Percentiles rank a stretch among this genome's conserved stretches.
These are phyloP conservation scores for Tenthredo mesomela DNA, from an alignment of 2,888 invertebrate species.

Conservation along the genomic window DNA sequence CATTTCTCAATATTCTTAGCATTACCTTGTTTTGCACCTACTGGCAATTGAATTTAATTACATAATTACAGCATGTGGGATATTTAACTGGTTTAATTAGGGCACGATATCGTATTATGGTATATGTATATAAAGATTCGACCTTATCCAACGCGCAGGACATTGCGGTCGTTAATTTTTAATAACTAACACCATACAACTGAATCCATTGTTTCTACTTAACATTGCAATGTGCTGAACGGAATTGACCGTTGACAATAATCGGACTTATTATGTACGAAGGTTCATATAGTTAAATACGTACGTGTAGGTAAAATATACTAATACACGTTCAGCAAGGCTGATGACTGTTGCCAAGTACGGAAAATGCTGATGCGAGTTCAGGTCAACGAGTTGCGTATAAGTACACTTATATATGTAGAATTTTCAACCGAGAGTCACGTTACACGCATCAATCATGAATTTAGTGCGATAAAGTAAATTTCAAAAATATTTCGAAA, in stretches of 20 bases:
- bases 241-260: conserved; percentile 31
- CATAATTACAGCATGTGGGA: background rate
- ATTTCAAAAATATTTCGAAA: background rate
- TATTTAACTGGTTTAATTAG: background rate
- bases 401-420: conserved; percentile 29
- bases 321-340: background rate
- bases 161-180: background rate
- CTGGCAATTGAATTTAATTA: background rate
- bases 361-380: conserved; percentile 29
- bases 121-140: background rate
- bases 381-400: conserved; percentile 9
- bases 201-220: background rate
- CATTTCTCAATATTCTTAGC: background rate
- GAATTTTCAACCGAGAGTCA: background rate
- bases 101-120: background rate
- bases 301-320: background rate
- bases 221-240: background rate
- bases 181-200: background rate
- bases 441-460: background rate
- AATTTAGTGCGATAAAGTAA: background rate
- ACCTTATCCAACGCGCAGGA: background rate
- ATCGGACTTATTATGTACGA: background rate
- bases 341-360: conserved; percentile 41
- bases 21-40: background rate
- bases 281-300: too few species aligned